Percentiles rank a stretch among this genome's conserved stretches.
Evolutionary conservation across 2,113 vertebrate genomes (phyloP).

Genomic region (Laterallus jamaicensis): DNA sequence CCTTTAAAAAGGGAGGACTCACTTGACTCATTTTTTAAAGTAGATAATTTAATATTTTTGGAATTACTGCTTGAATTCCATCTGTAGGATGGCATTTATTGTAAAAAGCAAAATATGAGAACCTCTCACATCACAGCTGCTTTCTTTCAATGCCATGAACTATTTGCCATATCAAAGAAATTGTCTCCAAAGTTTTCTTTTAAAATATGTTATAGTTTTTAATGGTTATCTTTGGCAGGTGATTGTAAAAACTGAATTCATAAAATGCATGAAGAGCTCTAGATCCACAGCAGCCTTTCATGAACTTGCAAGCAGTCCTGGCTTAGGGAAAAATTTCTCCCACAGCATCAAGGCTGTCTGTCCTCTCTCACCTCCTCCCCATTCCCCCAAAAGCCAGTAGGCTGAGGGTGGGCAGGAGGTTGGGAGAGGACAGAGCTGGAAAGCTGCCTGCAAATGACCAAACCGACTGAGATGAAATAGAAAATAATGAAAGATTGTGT

Average conservation of each 20-base stretch:
- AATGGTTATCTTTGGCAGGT: not conserved
- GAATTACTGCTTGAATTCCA: slow-evolving; percentile 69
- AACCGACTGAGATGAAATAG: not conserved
- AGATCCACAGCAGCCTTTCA: not conserved
- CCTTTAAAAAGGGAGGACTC: slow-evolving; percentile 52
- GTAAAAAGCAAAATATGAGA: slow-evolving; percentile 61
- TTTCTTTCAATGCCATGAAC: slow-evolving; percentile 44
- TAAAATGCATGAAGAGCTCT: not conserved
- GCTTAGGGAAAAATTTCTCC: not conserved
- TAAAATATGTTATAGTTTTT: not conserved
- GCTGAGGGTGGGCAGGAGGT: not conserved
- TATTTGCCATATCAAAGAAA: slow-evolving; percentile 40
- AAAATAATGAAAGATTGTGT: not conserved
- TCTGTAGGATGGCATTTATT: slow-evolving; percentile 59
- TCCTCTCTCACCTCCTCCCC: not conserved
- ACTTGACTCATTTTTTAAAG: slow-evolving; percentile 67
- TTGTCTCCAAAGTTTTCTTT: slow-evolving; percentile 16
- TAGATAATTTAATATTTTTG: slow-evolving; percentile 62
- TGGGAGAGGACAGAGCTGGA: not conserved
- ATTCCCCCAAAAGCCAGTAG: not conserved
- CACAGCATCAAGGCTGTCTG: not conserved
- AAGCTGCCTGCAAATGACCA: not conserved
- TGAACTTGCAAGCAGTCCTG: not conserved
- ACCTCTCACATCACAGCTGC: slow-evolving; percentile 48
- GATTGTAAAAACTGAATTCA: not conserved